phyloP scores from a whole-genome alignment of 2,797 vertebrate species.

The Ptychadena robeensis region DNA sequence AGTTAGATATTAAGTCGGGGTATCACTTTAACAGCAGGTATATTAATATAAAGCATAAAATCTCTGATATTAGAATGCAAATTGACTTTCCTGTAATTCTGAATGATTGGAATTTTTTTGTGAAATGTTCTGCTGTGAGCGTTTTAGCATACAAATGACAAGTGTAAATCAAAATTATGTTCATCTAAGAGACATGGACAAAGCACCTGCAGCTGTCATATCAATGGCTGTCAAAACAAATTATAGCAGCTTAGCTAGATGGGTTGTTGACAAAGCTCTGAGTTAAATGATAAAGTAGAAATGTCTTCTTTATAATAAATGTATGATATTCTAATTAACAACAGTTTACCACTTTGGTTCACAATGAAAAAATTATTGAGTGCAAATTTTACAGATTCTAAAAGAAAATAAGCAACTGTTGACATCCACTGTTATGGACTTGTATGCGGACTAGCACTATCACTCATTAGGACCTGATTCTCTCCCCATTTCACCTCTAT shows the following conservation, averaged over 20 bases:
- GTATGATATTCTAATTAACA: background rate
- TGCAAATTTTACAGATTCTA: too few relatives aligned
- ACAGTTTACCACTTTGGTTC: background rate
- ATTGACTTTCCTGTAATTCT: conserved; percentile 43
- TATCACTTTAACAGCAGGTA: conserved; percentile 11
- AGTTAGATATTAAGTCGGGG: background rate
- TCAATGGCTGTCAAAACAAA: conserved; percentile 43
- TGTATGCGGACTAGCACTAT: too few relatives aligned
- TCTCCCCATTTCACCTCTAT: too few relatives aligned
- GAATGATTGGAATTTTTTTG: conserved; percentile 42
- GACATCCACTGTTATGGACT: too few relatives aligned
- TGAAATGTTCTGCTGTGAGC: conserved; percentile 25
- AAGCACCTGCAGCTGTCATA: conserved; percentile 43
- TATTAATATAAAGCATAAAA: conserved; percentile 3
- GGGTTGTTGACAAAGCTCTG: conserved; percentile 46
- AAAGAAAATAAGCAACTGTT: too few relatives aligned
- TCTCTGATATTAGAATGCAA: conserved; percentile 47
- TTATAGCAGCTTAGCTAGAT: conserved; percentile 22
- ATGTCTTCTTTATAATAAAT: background rate
- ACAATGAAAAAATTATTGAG: background rate
- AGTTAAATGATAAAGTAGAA: conserved; percentile 11
- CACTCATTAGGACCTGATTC: too few relatives aligned
- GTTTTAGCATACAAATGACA: conserved; percentile 57
- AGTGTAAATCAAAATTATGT: conserved; percentile 55
- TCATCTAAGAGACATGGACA: conserved; percentile 28